These are phyloP conservation scores for Cryptoleucopteryx plumbea DNA, from an alignment of 2,113 vertebrate genomes.

Conservation along the genomic window DNA sequence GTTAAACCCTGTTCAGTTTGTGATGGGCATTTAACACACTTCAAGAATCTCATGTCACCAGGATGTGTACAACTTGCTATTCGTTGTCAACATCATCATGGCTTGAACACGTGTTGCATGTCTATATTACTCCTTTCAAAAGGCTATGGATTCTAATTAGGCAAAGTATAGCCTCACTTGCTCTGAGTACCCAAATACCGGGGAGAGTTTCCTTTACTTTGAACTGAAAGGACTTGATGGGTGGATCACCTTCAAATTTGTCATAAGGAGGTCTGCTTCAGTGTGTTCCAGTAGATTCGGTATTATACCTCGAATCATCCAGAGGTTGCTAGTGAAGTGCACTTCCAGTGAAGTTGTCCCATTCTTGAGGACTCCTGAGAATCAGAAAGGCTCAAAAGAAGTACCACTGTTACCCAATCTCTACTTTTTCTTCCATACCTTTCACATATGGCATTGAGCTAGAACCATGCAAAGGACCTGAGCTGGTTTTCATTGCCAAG, in stretches of 20 bases:
- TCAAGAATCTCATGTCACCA: neutral
- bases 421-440: neutral
- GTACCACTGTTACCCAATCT: neutral
- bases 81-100: neutral
- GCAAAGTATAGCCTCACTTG: neutral
- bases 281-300: neutral
- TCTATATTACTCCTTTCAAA: neutral
- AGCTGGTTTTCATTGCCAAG: neutral
- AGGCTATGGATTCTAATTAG: neutral
- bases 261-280: neutral
- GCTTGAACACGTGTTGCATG: neutral
- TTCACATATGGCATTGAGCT: fast-evolving
- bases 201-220: neutral
- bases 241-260: neutral
- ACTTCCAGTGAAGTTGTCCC: neutral
- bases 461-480: neutral
- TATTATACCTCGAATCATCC: neutral
- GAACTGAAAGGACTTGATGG: neutral
- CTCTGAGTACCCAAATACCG: neutral
- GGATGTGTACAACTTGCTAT: neutral
- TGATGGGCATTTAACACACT: neutral
- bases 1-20: neutral
- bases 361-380: neutral
- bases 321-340: neutral
- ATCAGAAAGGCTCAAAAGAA: neutral